Evolutionary conservation across 2,797 vertebrate genomes (phyloP), one percentile per base, ranked within the genome.

Genomic region (Spinus olivaceus): DNA sequence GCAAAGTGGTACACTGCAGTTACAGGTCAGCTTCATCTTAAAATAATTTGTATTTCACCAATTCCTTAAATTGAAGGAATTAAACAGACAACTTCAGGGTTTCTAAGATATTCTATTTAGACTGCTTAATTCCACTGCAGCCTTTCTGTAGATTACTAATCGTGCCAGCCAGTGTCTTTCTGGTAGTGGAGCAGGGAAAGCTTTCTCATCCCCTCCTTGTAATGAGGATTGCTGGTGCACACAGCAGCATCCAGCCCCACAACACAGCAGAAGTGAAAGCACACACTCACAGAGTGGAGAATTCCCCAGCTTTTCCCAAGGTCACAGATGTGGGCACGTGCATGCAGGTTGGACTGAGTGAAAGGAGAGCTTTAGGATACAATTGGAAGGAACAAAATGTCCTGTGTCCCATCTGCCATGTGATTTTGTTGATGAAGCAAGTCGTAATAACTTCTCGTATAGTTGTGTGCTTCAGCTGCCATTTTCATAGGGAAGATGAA

Each of bases 31-130:
- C n/a, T 77, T 82, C 46, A 92, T 94, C 96, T 96, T 88, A 91
- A 96, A 97, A 96, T 70, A 49, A 89, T 81, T 86, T 93, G 25
- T 92, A 88, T 90, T 95, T 97, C 85, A 88, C 44, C 96, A 86
- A 60, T 78, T 94, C 82, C 79, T 95, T 90, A 96, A 96, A 87
- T 65, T 41, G 41, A 41, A 41, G 39, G 39, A 41, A 41, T 96
- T 96, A 95, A 97, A 66, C 20, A 93, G 91, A 77, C 64, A 90
- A 41, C 50, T 78, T 96, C 70, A 6, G 82, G n/a, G 11, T 42
- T 89, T 87, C 25, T 67, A 61, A 54, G 19, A 90, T 37, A 86
- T 54, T 72, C 78, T 59, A 23, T 82, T 87, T 71, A 76, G 28
- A 61, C 49, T 88, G 74, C 64, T 96, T 91, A 85, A 70, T 89